Evolutionary conservation across 2,113 vertebrate species (phyloP), one percentile per base, ranked within the genome.

Genomic region (Tiliqua scincoides): DNA sequence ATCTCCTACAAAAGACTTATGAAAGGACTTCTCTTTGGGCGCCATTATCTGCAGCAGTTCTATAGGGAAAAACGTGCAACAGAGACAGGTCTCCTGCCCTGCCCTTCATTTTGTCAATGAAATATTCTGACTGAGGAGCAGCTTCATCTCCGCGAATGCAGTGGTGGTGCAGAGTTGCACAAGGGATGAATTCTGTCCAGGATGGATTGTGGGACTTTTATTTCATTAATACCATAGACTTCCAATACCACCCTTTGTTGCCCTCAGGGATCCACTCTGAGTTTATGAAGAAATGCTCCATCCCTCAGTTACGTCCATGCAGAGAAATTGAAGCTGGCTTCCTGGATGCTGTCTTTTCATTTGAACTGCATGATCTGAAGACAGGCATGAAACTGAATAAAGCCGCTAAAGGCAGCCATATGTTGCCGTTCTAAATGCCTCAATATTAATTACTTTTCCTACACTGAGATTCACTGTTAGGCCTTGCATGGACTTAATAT

Each of bases 1-100:
- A 90, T 89, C 88, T 92, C 91, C 91, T 94, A 90, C 30, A 11
- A 73, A 63, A 21, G 54, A 62, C 52, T 14, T 35, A 6, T 87
- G 90, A 93, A 89, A 84, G 83, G 91, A 63, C 83, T 79, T 91
- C 87, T 91, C 91, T 78, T 35, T 78, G 61, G 70, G 59, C 32
- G 48, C 30, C 8, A 70, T 74, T 32, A 48, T 71, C 23, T 74
- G 68, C n/a, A 52, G 48, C 59, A 30, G 59, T 37, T 86, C 57
- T 23, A 43, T 74, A 83, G 25, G 7, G 52, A 57, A 57, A 81
- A 83, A 83, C 91, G 85, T 91, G 91, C 91, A 93, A 92, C 89
- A 15, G 68, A 79, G n/a, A 40, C 82, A 6, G 0, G 67, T 0
- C 75, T 84, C 76, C 73, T 1, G 82, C 40, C 89, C 84, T 88